Base-by-base conservation (phyloP, 2,888 invertebrate genomes). In the Pristionchus exspectatus region DNA sequence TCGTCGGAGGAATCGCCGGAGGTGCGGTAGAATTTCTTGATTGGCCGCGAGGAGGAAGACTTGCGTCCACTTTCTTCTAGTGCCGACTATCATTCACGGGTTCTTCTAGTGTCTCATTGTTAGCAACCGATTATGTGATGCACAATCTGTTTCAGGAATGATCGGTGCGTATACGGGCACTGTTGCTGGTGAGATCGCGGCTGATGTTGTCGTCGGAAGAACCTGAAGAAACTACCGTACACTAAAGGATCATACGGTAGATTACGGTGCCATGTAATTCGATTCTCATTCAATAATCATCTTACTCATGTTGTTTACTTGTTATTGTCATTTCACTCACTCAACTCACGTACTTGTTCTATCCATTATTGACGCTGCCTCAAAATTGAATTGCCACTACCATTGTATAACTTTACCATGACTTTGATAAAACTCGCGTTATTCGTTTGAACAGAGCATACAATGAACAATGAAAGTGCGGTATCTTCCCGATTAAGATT, bases 1-100 rank as follows among this genome's bases (percentile, higher is more conserved):
- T 74, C 38, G 38, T 38, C 2, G 74, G 74, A 33, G 74, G 74
- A 74, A 38, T 74, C 38, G 38, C 38, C 10, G 74, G 74, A 74
- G 74, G 74, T 74, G 44, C n/a, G 63, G 63, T 63, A 63, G 63
- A 63, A 63, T 24, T 63, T 63, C n/a, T 63, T 63, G 63, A 63
- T 63, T 24, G 38, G 38, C n/a, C n/a, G n/a, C n/a, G n/a, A n/a
- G n/a, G n/a, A n/a, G n/a, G n/a, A n/a, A n/a, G 59, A 21, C 24
- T 12, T 54, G 54, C 54, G 54, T 54, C 18, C 54, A 54, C 54
- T 18, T 54, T 54, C 18, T 54, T 54, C 54, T 50, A 50, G 10
- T 7, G 44, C 44, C 44, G 44, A 50, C 44, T 50, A 7, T 50
- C 44, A 1, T 50, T 50, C 44, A 10, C 44, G 63, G 38, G 38